Evolutionary conservation across 2,888 invertebrate genomes (phyloP).

Genomic region (Melangyna quadrimaculata): DNA sequence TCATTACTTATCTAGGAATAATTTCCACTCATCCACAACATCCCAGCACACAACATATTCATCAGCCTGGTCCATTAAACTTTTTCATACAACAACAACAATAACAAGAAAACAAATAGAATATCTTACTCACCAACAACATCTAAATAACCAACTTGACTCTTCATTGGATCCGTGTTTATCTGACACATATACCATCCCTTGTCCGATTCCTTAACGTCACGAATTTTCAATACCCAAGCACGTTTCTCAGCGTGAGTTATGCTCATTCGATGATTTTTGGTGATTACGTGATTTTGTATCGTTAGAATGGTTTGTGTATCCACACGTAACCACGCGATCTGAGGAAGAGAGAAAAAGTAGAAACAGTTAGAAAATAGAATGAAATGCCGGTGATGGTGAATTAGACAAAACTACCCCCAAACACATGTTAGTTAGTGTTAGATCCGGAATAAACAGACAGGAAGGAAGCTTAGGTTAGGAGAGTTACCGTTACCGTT

Average conservation of each 20-base stretch:
- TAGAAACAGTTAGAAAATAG: constrained; percentile 5
- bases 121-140: constrained; percentile 89
- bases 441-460: constrained; percentile 59
- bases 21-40: constrained; percentile 18
- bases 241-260: constrained; percentile 90
- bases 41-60: not conserved
- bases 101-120: constrained; percentile 15
- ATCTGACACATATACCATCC: constrained; percentile 95
- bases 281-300: constrained; percentile 93
- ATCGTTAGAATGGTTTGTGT: constrained; percentile 95
- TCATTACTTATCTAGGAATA: no score
- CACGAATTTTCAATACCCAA: constrained; percentile 91
- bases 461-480: constrained; percentile 64
- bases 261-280: constrained; percentile 92
- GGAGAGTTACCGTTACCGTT: constrained; percentile 29
- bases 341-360: constrained; percentile 82
- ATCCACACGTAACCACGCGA: constrained; percentile 94
- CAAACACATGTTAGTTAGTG: constrained; percentile 66
- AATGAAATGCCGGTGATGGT: constrained; percentile 48
- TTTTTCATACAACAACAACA: constrained; percentile 5
- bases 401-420: constrained; percentile 68
- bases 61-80: constrained; percentile 12
- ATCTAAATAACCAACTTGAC: constrained; percentile 92
- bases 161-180: constrained; percentile 96
- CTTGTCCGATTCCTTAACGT: constrained; percentile 89